These are phyloP conservation scores for Periplaneta americana DNA, from an alignment of 1,140 invertebrate species.

Conservation along the genomic window DNA sequence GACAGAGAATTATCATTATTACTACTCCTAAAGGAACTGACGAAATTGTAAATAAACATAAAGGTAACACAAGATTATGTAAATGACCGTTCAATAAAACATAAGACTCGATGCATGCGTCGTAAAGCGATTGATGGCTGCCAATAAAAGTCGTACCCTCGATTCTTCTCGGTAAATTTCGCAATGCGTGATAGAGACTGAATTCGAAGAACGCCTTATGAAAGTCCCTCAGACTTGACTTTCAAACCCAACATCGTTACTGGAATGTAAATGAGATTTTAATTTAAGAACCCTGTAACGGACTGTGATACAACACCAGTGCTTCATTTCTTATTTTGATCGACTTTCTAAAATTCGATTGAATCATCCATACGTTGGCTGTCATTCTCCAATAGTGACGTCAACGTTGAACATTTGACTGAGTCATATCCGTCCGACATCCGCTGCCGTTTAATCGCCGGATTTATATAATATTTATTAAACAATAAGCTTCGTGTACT, in stretches of 20 bases:
- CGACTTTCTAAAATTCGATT: neutral
- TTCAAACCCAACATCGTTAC: neutral
- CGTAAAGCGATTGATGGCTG: neutral
- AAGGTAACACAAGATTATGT: too few relatives aligned
- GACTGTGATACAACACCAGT: neutral
- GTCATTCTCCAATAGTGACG: too few relatives aligned
- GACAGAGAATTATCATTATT: too few relatives aligned
- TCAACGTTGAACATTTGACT: too few relatives aligned
- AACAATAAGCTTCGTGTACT: too few relatives aligned
- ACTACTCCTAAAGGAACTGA: too few relatives aligned
- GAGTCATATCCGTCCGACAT: too few relatives aligned
- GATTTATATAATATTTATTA: too few relatives aligned
- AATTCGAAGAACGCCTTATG: neutral
- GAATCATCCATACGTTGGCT: neutral
- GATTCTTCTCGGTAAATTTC: neutral
- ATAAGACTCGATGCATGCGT: too few relatives aligned
- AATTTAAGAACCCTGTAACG: neutral
- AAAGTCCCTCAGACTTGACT: neutral
- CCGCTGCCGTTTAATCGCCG: too few relatives aligned
- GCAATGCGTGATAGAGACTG: neutral
- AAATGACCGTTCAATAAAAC: too few relatives aligned
- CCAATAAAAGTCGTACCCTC: neutral
- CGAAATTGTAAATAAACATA: too few relatives aligned
- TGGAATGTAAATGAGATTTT: neutral
- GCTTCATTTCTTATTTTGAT: neutral